A percentile compares a stretch with the other conserved stretches of the same genome.
phyloP scores from a whole-genome alignment of 37 sponge, comb jelly and placozoan genomes.

The Oopsacas minuta region DNA sequence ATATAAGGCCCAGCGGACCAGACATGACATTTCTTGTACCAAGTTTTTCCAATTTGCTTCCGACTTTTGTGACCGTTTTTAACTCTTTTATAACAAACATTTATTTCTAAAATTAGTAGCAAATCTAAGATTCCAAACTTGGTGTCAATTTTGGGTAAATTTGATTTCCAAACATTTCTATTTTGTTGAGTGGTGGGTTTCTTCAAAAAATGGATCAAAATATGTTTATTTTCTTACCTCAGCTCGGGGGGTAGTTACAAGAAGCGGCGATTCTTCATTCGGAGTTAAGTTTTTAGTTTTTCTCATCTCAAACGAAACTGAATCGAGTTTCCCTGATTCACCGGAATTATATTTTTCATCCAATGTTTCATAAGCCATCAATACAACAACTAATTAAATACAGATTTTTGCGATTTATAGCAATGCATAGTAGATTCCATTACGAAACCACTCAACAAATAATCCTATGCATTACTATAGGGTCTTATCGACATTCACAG shows the following conservation, averaged over 20 bases:
- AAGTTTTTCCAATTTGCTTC: too few species aligned
- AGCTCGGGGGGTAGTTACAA: neutral
- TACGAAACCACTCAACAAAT: neutral
- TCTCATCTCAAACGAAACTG: neutral
- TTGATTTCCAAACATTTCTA: too few species aligned
- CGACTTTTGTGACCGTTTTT: too few species aligned
- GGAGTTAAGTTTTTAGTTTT: neutral
- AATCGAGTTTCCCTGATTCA: neutral
- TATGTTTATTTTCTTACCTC: slow-evolving; percentile 5
- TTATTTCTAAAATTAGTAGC: too few species aligned
- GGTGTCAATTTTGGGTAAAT: too few species aligned
- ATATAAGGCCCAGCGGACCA: too few species aligned
- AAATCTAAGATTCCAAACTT: too few species aligned
- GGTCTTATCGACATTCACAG: neutral
- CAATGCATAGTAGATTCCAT: neutral
- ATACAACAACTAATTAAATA: neutral
- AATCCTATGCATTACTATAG: neutral
- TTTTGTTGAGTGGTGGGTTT: too few species aligned
- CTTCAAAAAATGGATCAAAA: too few species aligned
- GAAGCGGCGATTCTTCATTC: neutral
- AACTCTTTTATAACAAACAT: too few species aligned
- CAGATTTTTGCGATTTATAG: neutral
- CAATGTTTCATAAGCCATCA: slow-evolving; percentile 9
- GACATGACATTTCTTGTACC: too few species aligned
- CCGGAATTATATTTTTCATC: neutral